Percentiles rank a stretch among this genome's conserved stretches.
Conservation (phyloP, 92 coral and sea anemone genomes). For the Paragorgia papillata region DNA sequence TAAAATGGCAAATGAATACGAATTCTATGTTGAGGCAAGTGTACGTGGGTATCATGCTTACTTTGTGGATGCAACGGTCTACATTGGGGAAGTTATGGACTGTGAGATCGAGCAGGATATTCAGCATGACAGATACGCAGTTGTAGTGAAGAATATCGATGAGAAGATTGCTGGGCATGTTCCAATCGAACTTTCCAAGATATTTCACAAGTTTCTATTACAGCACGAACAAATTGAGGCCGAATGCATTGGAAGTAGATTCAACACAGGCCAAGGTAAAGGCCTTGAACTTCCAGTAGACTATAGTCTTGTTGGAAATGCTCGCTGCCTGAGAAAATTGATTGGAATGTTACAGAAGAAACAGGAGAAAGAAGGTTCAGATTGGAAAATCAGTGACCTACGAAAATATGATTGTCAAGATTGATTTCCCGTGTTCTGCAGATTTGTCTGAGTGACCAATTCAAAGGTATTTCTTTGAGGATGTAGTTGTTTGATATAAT, state of each 20-base stretch:
- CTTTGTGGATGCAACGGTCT: conserved; percentile 35
- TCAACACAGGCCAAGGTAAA: conserved; percentile 54
- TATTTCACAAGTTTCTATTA: conserved; percentile 52
- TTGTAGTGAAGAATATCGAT: conserved; percentile 48
- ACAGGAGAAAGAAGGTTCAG: conserved; percentile 51
- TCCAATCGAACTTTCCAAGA: conserved; percentile 52
- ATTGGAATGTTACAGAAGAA: conserved; percentile 54
- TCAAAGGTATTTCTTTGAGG: not conserved
- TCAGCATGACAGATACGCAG: conserved; percentile 46
- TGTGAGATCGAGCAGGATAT: conserved; percentile 54
- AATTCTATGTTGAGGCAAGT: conserved; percentile 50
- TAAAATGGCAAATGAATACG: conserved; percentile 55
- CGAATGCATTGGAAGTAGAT: conserved; percentile 53
- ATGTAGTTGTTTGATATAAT: too few species aligned
- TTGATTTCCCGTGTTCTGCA: conserved; percentile 39
- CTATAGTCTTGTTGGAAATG: conserved; percentile 59
- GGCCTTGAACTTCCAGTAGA: conserved; percentile 42
- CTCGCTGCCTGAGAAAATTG: conserved; percentile 55
- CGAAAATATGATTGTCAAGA: conserved; percentile 46
- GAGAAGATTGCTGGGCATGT: conserved; percentile 50
- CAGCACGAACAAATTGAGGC: conserved; percentile 57
- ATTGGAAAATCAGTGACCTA: conserved; percentile 57
- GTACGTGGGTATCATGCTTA: conserved; percentile 44
- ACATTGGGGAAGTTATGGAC: conserved; percentile 45
- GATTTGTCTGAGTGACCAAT: conserved; percentile 31